Percentiles rank a stretch among this genome's conserved stretches.
Evolutionary conservation across 2,113 vertebrate species (phyloP).

Genomic region (Equus przewalskii): DNA sequence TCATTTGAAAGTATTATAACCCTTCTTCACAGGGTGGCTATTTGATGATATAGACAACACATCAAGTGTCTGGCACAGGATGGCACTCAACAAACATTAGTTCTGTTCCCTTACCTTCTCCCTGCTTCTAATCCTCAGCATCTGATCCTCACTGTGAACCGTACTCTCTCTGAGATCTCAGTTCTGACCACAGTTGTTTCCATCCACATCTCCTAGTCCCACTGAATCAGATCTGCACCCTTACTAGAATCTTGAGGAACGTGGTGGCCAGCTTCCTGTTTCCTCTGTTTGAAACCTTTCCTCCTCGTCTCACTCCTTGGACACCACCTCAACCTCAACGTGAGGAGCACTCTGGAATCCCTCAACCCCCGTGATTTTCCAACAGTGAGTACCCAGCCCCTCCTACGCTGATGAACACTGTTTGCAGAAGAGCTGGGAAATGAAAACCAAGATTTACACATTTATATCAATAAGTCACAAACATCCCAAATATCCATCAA

Average conservation of each 20-base stretch:
- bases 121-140: not conserved
- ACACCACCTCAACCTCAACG: not conserved
- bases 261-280: fast-evolving
- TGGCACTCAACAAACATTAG: not conserved
- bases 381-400: not conserved
- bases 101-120: not conserved
- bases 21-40: not conserved
- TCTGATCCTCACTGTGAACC: not conserved
- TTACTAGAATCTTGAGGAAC: not conserved
- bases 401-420: not conserved
- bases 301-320: not conserved
- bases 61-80: not conserved
- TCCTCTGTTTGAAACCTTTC: not conserved
- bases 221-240: not conserved
- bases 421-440: not conserved
- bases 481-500: not conserved
- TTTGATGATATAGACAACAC: not conserved
- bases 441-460: slow-evolving; percentile 39
- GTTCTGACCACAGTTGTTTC: not conserved
- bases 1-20: not conserved
- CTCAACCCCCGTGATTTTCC: not conserved
- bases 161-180: not conserved
- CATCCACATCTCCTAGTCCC: not conserved
- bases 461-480: slow-evolving; percentile 19
- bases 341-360: not conserved